Evolutionary conservation across 2,113 vertebrate genomes (phyloP), one percentile per base, ranked within the genome.

Genomic region (Bubo blakistoni): DNA sequence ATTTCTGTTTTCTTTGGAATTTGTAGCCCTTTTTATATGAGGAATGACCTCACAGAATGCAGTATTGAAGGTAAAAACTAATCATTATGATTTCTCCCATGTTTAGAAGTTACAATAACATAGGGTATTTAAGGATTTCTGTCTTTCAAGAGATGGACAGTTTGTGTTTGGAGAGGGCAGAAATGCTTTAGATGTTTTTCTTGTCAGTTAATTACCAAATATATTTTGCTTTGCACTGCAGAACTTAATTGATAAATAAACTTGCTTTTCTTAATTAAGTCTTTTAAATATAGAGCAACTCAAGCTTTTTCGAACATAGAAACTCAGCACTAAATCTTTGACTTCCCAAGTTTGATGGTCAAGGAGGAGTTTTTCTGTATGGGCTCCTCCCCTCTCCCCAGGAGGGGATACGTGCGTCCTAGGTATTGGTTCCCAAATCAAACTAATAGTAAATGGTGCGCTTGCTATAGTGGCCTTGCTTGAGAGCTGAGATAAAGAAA

Each of bases 401-500:
- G 29, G 42, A 69, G 36, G 8, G 29, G 22, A 24, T 20, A 29
- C 0, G 2, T 65, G 25, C 13, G 38, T 1, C 2, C 15, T 9
- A 4, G 3, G 10, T 38, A 6, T 16, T 4, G 1, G 32, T 55
- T 77, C 58, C 40, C 9, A 55, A 32, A 49, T 30, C 38, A 42
- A 42, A 26, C 11, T 20, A 12, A 16, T 40, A 10, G 13, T 80
- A 51, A 46, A 12, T 36, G 19, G 5, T 44, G 11, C 16, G 3
- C 6, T 80, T 76, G 30, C 16, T 2, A 0, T 55, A 55, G 38
- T 30, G 62, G 25, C n/a, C 25, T 70, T 63, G 34, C 47, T 85
- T 65, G 73, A 65, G 69, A 85, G 34, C 51, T 38, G 67, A 88
- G 29, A 26, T 70, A 29, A 52, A 34, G 36, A n/a, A 69, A 65